Base-by-base conservation (phyloP, 1,140 invertebrate species). In the Euura saliciscinereae region DNA sequence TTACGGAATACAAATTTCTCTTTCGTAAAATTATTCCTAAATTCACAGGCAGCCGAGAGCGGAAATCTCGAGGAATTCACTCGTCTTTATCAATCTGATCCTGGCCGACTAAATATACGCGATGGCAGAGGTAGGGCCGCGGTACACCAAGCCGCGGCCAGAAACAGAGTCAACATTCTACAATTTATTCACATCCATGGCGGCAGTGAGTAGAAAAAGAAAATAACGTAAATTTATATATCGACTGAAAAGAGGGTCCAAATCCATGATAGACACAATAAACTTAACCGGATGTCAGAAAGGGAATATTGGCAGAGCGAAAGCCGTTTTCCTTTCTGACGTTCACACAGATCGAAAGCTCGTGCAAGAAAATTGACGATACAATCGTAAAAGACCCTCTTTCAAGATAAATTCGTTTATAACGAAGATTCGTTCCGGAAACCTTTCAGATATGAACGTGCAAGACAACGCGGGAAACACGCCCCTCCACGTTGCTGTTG, bases 11-110 rank as follows among this genome's bases (percentile, higher is more conserved):
- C 28, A 28, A 28, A 28, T 28, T 28, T 28, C 28, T 28, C 28
- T 28, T 28, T 28, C 0, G 28, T 28, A 28, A 28, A 28, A 28
- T 28, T 28, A 28, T 28, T 28, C 28, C 28, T 28, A 28, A 59
- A 59, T 71, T 84, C 83, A 51, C 85, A 96, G 95, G 93, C 93
- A 6, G 95, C 95, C 2, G 93, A 95, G 80, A 92, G 91, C 78
- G 95, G 95, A 5, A 94, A 95, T 83, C 85, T 95, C 28, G 92
- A 94, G 69, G 93, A 94, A 80, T 94, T 97, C 78, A 91, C 91
- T 79, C 85, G 91, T 1, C 85, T 96, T 2, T 94, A 92, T 79
- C 85, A 91, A 45, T 90, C 89, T 43, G 93, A 96, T 69, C 91
- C 91, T 1, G 85, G 88, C 2, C 88, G 94, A n/a, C 84, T 96